Evolutionary conservation across 2,888 invertebrate genomes (phyloP).

Genomic region (Phasia obesa): DNA sequence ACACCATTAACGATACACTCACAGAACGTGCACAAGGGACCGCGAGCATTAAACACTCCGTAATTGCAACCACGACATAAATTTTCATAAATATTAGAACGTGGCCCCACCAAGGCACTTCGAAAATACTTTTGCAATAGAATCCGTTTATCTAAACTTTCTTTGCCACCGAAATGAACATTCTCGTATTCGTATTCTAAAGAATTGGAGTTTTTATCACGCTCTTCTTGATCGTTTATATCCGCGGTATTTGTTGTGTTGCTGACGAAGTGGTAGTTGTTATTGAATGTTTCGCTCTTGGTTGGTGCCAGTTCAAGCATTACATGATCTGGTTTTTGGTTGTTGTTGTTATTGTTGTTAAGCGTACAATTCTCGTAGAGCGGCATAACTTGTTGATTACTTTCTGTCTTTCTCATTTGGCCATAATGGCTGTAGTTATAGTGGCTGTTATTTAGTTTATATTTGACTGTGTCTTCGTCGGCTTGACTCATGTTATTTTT

Average conservation of each 20-base stretch:
- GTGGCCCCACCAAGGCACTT: constrained; percentile 73
- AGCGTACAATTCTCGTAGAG: constrained; percentile 65
- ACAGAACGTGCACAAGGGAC: constrained; percentile 80
- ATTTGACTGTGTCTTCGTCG: constrained; percentile 64
- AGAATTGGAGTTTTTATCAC: not conserved
- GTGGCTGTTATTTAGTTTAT: constrained; percentile 51
- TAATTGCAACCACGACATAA: constrained; percentile 81
- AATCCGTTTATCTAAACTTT: constrained; percentile 68
- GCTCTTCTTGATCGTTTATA: constrained; percentile 18
- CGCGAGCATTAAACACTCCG: constrained; percentile 80
- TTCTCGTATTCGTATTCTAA: constrained; percentile 73
- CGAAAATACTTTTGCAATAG: constrained; percentile 79
- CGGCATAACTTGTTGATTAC: constrained; percentile 63
- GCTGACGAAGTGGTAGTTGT: constrained; percentile 62
- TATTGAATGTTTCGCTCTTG: constrained; percentile 66
- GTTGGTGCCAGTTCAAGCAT: constrained; percentile 54
- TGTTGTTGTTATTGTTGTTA: constrained; percentile 52
- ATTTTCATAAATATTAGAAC: constrained; percentile 79
- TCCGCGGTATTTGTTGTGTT: constrained; percentile 50
- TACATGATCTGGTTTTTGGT: constrained; percentile 47
- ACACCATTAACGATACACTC: constrained; percentile 79
- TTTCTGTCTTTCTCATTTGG: constrained; percentile 53
- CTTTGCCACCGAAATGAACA: constrained; percentile 61
- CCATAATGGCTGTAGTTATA: constrained; percentile 48
- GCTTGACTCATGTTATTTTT: constrained; percentile 68